Conservation (phyloP, 2,797 vertebrate genomes). For the Aplochiton taeniatus region DNA sequence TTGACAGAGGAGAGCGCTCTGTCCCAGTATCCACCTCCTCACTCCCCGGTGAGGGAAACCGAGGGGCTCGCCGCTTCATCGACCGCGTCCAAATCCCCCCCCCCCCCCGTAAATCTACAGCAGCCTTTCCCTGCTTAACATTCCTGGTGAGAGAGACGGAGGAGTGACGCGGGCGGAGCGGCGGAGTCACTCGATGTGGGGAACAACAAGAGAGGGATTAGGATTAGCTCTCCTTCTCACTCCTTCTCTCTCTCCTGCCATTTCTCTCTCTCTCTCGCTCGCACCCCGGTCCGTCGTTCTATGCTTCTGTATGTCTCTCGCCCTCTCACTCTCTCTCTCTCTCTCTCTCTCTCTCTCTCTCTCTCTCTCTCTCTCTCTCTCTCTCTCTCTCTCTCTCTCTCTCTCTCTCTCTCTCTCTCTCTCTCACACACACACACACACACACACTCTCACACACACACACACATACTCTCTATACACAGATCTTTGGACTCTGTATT, state of each 20-base stretch:
- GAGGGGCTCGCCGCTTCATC: conserved; percentile 60
- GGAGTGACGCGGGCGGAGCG: conserved; percentile 46
- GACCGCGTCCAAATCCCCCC: conserved; percentile 55
- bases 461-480: not conserved
- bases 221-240: conserved; percentile 18
- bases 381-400: conserved; percentile 22
- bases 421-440: too few relatives aligned
- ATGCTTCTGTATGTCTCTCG: too few relatives aligned
- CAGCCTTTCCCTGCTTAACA: conserved; percentile 72
- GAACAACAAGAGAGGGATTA: conserved; percentile 28
- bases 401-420: not conserved
- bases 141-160: conserved; percentile 51
- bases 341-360: conserved; percentile 17
- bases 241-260: not conserved
- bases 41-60: not conserved
- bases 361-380: too few relatives aligned
- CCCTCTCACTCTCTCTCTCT: conserved; percentile 15
- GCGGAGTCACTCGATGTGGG: conserved; percentile 46
- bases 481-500: too few relatives aligned
- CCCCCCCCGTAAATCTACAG: conserved; percentile 64
- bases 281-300: too few relatives aligned
- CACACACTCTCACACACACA: not conserved
- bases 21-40: too few relatives aligned
- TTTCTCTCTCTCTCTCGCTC: not conserved
- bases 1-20: too few relatives aligned